Evolutionary conservation across 2,797 vertebrate genomes (phyloP), one percentile per base, ranked within the genome.

Genomic region (Hippoglossus hippoglossus): DNA sequence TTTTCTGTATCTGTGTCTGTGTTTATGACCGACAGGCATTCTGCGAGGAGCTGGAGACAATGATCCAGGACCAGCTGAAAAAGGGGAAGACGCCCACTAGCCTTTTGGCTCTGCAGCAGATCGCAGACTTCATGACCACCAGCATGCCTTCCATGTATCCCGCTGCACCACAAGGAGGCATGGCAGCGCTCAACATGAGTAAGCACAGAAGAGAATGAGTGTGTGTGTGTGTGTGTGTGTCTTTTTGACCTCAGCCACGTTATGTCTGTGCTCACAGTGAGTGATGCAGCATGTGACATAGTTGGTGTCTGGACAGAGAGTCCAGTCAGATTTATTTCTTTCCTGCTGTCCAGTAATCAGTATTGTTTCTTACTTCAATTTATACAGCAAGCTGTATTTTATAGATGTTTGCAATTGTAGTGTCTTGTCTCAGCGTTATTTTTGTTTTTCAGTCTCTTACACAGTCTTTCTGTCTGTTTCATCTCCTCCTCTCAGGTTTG

Each of bases 121-220:
- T 99, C 19, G 98, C 98, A 0, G 98, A 99, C 86, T 98, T 98
- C 83, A 99, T 99, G 98, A 98, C 96, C 22, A 94, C 96, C 0
- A 98, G 94, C 1, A 95, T 96, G 44, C 98, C 98, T 6, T 97
- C 95, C 26, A 97, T 99, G 89, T 99, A 97, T 85, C 98, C 98
- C 0, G 96, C 97, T 3, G 95, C 96, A 10, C 98, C 98, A 0
- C 98, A 99, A 63, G 98, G 97, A 1, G 98, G 98, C 75, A 99
- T 99, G 98, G 97, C 98, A 0, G 96, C 98, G 0, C 93, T 99
- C 71, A 99, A 97, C 91, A 98, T 99, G 96, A 99, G 98, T 99
- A 91, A 97, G 98, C 94, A 63, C n/a, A 75, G 50, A 53, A 4
- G 13, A 56, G 51, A 47, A 31, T 41, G 22, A 34, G 31, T 21